phyloP scores from a whole-genome alignment of 2,888 invertebrate genomes.

The Drosophila gaucha region DNA sequence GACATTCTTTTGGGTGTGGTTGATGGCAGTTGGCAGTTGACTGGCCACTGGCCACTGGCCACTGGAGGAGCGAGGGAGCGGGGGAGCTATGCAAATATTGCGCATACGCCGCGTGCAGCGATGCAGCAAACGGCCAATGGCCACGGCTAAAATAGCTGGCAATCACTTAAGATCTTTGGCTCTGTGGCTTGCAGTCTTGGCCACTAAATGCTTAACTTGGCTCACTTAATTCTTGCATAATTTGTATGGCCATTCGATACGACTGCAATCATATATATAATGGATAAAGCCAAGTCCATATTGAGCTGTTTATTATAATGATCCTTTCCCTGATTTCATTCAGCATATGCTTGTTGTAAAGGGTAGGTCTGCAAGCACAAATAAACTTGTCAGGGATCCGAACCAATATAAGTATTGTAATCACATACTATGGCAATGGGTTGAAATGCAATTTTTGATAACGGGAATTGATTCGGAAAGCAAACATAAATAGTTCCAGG shows the following conservation, averaged over 20 bases:
- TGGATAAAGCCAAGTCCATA: neutral
- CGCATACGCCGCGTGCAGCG: constrained; percentile 56
- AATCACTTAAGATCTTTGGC: neutral
- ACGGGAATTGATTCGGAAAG: neutral
- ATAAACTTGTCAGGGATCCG: too few relatives aligned
- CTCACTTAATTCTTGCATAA: constrained; percentile 19
- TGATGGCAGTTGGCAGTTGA: constrained; percentile 6
- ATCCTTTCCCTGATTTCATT: neutral
- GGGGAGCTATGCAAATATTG: constrained; percentile 40
- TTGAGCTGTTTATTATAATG: constrained; percentile 5
- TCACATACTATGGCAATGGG: neutral
- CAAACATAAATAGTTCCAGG: neutral
- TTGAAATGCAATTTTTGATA: neutral
- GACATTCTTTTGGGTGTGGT: constrained; percentile 55
- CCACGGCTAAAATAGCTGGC: constrained; percentile 6
- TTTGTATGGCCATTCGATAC: constrained; percentile 2
- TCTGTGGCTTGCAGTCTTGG: constrained; percentile 4
- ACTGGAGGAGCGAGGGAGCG: neutral
- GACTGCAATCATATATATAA: neutral
- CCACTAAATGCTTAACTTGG: constrained; percentile 11
- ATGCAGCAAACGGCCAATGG: constrained; percentile 22
- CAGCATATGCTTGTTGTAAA: neutral
- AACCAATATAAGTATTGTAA: too few relatives aligned
- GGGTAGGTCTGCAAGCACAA: neutral
- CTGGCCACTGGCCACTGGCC: constrained; percentile 13